Evolutionary conservation across 2,888 invertebrate genomes (phyloP), one percentile per base, ranked within the genome.

Genomic region (Clusia tigrina): DNA sequence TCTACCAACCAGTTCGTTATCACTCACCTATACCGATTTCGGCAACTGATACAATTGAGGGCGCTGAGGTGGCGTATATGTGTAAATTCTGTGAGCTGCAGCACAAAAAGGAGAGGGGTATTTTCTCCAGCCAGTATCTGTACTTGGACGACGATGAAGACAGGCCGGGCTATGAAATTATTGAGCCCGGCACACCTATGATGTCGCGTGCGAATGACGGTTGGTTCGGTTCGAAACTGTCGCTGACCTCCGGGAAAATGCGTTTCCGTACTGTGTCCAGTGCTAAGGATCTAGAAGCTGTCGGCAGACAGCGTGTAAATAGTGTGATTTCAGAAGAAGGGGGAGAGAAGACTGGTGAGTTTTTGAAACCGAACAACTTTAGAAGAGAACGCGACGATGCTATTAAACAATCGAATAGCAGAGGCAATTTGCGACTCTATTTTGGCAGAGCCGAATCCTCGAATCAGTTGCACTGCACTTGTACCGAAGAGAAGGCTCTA

Each of bases 1-100:
- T 92, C 58, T 83, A 91, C 54, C 91, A 92, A 74, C 92, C 92
- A 5, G 90, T 92, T 2, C 87, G 88, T 73, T 89, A 89, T 88
- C 92, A 92, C 74, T 82, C 86, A 0, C 15, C 25, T 83, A 42
- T 85, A 85, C 51, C 3, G 32, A 18, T 2, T 18, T 17, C 54
- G 48, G 54, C 48, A 57, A n/a, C 23, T 46, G 58, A 65, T 55
- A 2, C 63, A 25, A 66, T 64, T 10, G n/a, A 17, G 26, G 62
- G 54, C 22, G 48, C 56, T 3, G 67, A 69, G 24, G 46, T 69
- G 10, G 68, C 67, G 2, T 66, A 74, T 59, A 62, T 69, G 2
- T 83, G 83, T 51, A 70, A 75, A 23, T 80, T 71, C 52, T 83
- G 83, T 59, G 68, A 77, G 60, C 65, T 77, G 69, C 76, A 78